phyloP scores from a whole-genome alignment of 2,113 vertebrate species.

The Furnarius figulus region DNA sequence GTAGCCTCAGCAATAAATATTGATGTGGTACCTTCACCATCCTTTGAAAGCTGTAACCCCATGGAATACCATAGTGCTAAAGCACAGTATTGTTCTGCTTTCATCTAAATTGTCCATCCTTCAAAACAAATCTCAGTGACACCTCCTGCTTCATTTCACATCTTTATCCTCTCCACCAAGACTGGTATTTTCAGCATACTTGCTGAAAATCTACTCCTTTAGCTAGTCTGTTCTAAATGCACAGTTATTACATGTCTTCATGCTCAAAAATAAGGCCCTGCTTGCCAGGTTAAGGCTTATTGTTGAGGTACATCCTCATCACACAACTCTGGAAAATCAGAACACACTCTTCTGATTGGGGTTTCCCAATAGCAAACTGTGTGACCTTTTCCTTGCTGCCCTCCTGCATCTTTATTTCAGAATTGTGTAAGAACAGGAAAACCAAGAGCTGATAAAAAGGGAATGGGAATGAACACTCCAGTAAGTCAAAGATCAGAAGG shows the following conservation, averaged over 20 bases:
- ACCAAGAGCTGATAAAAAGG: background rate
- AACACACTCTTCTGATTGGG: background rate
- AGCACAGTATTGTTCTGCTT: background rate
- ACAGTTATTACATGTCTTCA: background rate
- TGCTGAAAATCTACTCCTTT: background rate
- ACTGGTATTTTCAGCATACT: background rate
- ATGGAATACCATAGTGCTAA: background rate
- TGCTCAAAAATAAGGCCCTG: background rate
- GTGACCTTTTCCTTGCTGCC: background rate
- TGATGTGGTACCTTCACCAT: background rate
- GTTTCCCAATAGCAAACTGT: background rate
- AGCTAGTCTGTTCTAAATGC: background rate
- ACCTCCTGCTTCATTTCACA: background rate
- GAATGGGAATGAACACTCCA: background rate
- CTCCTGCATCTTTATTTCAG: background rate
- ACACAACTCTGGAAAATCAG: background rate
- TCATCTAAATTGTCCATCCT: background rate
- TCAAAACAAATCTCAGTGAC: background rate
- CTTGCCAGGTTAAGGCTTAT: background rate
- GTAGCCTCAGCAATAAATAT: conserved; percentile 2
- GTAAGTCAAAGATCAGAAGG: background rate
- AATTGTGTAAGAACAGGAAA: background rate
- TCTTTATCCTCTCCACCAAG: background rate
- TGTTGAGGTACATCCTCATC: background rate
- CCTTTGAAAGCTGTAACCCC: background rate